These are phyloP conservation scores for Macrotis lagotis DNA, from an alignment of 2,113 vertebrate genomes.

Conservation along the genomic window DNA sequence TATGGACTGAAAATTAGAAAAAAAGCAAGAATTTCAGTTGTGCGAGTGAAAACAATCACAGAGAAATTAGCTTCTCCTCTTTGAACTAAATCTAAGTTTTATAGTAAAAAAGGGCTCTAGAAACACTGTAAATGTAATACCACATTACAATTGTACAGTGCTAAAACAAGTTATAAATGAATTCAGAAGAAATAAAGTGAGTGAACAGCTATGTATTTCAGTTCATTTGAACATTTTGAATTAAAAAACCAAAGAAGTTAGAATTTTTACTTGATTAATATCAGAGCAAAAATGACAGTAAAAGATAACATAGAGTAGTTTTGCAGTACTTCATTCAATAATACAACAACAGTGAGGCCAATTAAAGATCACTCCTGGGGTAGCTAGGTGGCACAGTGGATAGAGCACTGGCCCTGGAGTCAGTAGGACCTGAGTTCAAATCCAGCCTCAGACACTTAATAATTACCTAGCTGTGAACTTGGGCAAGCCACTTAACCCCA, in stretches of 20 bases:
- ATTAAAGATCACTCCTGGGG: slow-evolving; percentile 61
- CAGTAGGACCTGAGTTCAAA: no score
- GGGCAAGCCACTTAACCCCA: no score
- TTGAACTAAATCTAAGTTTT: background rate
- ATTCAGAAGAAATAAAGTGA: slow-evolving; percentile 35
- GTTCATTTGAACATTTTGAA: slow-evolving; percentile 14
- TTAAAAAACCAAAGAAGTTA: slow-evolving; percentile 45
- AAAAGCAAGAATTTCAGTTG: slow-evolving; percentile 18
- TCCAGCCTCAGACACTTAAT: no score
- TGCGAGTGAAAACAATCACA: background rate
- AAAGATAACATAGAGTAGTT: slow-evolving; percentile 32
- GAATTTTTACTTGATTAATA: slow-evolving; percentile 41
- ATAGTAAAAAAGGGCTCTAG: background rate
- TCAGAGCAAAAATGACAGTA: background rate
- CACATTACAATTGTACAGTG: slow-evolving; percentile 13
- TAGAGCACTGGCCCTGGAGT: no score
- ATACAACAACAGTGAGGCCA: slow-evolving; percentile 52
- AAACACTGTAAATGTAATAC: background rate
- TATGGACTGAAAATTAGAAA: slow-evolving; percentile 38
- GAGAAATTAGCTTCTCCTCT: background rate
- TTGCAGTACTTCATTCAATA: slow-evolving; percentile 54
- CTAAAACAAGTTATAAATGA: background rate
- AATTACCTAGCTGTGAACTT: no score
- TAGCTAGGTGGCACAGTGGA: no score
- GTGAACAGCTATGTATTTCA: slow-evolving; percentile 7